phyloP scores from a whole-genome alignment of 2,888 invertebrate species.

The Lithophane leautieri region DNA sequence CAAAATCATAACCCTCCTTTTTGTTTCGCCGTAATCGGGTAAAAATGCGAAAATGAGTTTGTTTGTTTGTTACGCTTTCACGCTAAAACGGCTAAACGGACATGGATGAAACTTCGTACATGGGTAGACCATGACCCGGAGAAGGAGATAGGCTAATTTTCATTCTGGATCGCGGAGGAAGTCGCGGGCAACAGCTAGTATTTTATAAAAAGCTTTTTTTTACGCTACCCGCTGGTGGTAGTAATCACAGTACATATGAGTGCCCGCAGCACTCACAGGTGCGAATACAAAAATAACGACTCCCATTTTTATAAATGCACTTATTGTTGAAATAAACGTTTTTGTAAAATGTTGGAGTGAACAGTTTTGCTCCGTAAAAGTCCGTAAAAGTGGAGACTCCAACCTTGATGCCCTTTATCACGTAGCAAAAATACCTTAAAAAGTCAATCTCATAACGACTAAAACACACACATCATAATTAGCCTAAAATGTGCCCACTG shows the following conservation, averaged over 20 bases:
- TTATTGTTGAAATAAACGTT: conserved; percentile 40
- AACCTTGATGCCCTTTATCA: not conserved
- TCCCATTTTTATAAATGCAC: conserved; percentile 24
- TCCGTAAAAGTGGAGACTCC: not conserved
- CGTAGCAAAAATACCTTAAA: not conserved
- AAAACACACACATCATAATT: not conserved
- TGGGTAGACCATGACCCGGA: too few species aligned
- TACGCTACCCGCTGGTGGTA: conserved; percentile 30
- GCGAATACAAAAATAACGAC: conserved; percentile 33
- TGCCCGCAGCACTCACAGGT: conserved; percentile 33
- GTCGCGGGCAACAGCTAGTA: not conserved
- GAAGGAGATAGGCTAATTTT: too few species aligned
- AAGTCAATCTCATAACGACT: not conserved
- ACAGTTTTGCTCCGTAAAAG: not conserved
- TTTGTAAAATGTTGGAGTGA: conserved; percentile 5
- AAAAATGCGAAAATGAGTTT: too few species aligned
- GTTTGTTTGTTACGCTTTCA: too few species aligned
- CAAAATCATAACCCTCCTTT: too few species aligned
- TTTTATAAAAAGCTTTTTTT: conserved; percentile 27
- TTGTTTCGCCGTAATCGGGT: too few species aligned
- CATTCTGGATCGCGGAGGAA: not conserved
- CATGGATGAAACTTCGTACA: too few species aligned
- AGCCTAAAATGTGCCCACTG: not conserved
- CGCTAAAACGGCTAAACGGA: too few species aligned
- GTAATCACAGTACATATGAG: conserved; percentile 39